These are phyloP conservation scores for Numida meleagris DNA, from an alignment of 2,113 vertebrate genomes.

Conservation along the genomic window DNA sequence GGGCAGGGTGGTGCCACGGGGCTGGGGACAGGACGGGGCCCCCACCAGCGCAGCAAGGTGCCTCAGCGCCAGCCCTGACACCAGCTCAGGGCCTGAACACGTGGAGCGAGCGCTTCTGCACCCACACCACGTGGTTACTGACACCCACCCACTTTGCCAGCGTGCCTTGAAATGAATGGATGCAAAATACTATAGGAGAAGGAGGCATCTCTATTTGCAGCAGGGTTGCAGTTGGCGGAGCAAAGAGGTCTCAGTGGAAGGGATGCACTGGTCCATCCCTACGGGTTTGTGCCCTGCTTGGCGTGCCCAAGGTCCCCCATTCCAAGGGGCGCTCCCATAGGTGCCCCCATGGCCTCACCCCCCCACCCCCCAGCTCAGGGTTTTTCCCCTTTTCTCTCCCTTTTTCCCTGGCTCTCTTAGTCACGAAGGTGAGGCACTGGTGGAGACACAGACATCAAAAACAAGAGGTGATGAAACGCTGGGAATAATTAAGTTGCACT, in stretches of 20 bases:
- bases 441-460: constrained; percentile 70
- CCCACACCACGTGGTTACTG: constrained; percentile 2
- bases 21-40: not conserved
- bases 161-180: not conserved
- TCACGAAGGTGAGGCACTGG: constrained; percentile 66
- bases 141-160: not conserved
- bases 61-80: not conserved
- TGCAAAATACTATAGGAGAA: not conserved
- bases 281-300: not conserved
- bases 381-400: constrained; percentile 31
- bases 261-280: fast-evolving
- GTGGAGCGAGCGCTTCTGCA: not conserved
- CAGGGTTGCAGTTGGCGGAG: not conserved
- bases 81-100: not conserved
- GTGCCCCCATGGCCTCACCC: fast-evolving
- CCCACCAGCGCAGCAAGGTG: not conserved
- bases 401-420: constrained; percentile 56
- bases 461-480: constrained; percentile 71
- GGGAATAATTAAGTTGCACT: constrained; percentile 61
- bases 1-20: fast-evolving
- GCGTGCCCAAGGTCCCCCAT: not conserved
- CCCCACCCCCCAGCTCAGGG: not conserved
- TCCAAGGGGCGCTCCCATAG: fast-evolving
- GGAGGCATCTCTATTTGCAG: not conserved
- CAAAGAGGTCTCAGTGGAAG: not conserved